Conservation (phyloP, 2,888 invertebrate species). For the Melanargia galathea region DNA sequence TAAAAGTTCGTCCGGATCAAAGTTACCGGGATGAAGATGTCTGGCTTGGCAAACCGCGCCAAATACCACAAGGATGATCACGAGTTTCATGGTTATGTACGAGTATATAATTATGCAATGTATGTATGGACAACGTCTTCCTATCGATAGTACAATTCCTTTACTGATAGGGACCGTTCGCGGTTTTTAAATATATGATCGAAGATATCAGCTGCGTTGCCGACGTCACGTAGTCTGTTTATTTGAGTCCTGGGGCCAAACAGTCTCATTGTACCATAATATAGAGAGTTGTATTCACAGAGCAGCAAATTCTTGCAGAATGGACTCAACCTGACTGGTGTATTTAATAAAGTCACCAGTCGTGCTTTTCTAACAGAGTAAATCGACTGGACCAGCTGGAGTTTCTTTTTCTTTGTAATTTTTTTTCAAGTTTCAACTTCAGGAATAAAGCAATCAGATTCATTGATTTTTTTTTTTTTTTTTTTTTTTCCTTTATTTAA, state of each 20-base stretch:
- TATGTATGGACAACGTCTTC: conserved; percentile 22
- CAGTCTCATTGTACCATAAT: conserved; percentile 36
- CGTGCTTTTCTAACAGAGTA: too few species aligned
- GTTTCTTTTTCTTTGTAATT: too few species aligned
- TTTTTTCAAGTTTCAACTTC: too few species aligned
- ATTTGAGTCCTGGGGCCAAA: conserved; percentile 43
- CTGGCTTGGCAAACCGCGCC: conserved; percentile 47
- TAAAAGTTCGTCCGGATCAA: conserved; percentile 25
- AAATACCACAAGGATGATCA: conserved; percentile 41
- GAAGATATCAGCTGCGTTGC: conserved; percentile 46
- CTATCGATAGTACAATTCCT: conserved; percentile 37
- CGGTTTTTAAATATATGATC: conserved; percentile 53
- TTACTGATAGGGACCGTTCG: conserved; percentile 45
- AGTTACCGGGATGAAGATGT: conserved; percentile 53
- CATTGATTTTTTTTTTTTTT: too few species aligned
- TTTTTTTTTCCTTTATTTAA: too few species aligned
- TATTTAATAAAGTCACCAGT: too few species aligned
- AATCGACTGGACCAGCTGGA: too few species aligned
- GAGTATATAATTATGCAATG: background rate
- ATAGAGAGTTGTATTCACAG: background rate
- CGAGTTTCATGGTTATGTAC: conserved; percentile 39
- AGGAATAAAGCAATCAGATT: too few species aligned
- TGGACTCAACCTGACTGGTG: background rate
- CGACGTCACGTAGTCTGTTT: conserved; percentile 31
- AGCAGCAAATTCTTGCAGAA: background rate